Evolutionary conservation across 2,113 vertebrate species (phyloP).

Genomic region (Nesoenas mayeri): DNA sequence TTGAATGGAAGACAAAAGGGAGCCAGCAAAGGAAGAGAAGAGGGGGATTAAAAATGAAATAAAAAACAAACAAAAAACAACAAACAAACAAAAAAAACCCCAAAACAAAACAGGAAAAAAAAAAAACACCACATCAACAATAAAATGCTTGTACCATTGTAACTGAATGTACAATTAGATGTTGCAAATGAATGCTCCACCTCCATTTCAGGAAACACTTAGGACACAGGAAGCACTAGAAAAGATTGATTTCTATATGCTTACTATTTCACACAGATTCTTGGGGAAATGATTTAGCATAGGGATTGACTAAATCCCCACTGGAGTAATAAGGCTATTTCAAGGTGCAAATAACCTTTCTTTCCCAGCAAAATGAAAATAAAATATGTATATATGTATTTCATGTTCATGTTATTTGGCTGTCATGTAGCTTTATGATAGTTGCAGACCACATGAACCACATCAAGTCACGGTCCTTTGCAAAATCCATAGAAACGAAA

Average conservation of each 20-base stretch:
- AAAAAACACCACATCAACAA: neutral
- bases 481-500: neutral
- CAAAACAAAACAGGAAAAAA: too few relatives aligned
- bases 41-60: too few relatives aligned
- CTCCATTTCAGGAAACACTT: neutral
- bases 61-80: too few relatives aligned
- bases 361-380: slow-evolving; percentile 25
- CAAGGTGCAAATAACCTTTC: slow-evolving; percentile 24
- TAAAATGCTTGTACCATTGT: neutral
- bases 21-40: neutral
- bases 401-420: neutral
- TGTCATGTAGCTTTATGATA: neutral
- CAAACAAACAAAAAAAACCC: too few relatives aligned
- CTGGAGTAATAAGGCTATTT: neutral
- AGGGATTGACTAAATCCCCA: slow-evolving; percentile 13
- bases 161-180: neutral
- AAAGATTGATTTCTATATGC: neutral
- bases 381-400: neutral
- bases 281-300: neutral
- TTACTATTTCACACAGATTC: neutral
- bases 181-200: neutral
- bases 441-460: neutral
- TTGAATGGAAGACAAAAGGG: neutral
- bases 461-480: neutral
- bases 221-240: neutral